Conservation (phyloP, 2,888 invertebrate species). For the Eupithecia vulgata region DNA sequence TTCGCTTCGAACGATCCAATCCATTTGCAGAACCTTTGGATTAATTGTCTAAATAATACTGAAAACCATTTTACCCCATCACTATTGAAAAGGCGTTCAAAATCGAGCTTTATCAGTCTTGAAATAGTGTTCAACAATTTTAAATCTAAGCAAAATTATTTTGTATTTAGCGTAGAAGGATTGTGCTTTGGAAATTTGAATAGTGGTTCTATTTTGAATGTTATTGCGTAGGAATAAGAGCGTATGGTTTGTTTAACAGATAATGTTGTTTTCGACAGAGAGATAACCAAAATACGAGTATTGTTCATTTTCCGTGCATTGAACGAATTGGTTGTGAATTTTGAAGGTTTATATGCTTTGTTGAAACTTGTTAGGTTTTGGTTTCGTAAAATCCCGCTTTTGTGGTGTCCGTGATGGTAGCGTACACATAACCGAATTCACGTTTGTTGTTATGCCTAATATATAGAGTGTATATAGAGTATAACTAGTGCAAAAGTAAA, state of each 20-base stretch:
- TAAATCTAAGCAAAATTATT: neutral
- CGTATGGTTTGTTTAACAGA: neutral
- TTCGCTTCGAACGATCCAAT: constrained; percentile 74
- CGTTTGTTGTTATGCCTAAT: no score
- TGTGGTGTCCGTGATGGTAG: no score
- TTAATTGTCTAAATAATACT: constrained; percentile 67
- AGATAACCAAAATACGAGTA: constrained; percentile 72
- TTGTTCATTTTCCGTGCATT: constrained; percentile 67
- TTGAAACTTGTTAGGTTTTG: constrained; percentile 49
- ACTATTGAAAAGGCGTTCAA: neutral
- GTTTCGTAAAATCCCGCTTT: constrained; percentile 9
- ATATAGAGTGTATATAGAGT: no score
- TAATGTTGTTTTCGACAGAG: constrained; percentile 42
- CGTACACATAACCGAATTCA: no score
- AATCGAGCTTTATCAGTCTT: constrained; percentile 3
- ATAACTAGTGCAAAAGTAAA: no score
- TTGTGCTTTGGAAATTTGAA: neutral
- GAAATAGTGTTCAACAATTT: constrained; percentile 4
- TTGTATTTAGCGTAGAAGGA: constrained; percentile 9
- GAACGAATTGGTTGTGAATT: constrained; percentile 72
- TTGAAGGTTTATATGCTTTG: constrained; percentile 60
- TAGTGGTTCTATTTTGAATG: constrained; percentile 38
- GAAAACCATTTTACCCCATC: neutral
- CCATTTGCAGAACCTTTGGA: constrained; percentile 76
- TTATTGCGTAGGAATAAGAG: constrained; percentile 26